These are phyloP conservation scores for Porites lutea DNA, from an alignment of 64 coral and sea anemone genomes.

Conservation along the genomic window DNA sequence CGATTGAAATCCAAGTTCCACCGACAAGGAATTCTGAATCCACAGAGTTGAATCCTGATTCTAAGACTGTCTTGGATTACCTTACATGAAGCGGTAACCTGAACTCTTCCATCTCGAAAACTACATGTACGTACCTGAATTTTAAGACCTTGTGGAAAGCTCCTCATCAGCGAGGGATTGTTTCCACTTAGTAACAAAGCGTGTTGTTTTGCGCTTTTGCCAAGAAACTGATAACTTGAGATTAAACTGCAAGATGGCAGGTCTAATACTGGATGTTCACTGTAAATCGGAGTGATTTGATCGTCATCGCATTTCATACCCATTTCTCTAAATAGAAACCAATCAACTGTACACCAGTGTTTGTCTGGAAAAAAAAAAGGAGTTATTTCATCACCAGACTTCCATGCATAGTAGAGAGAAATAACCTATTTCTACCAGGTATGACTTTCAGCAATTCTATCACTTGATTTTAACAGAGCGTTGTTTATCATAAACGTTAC, in stretches of 20 bases:
- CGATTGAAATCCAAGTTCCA: too few species aligned
- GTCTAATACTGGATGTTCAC: conserved; percentile 20
- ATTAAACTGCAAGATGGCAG: conserved; percentile 29
- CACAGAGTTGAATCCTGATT: too few species aligned
- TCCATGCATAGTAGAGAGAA: too few species aligned
- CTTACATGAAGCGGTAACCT: too few species aligned
- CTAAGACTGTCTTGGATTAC: too few species aligned
- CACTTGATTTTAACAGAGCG: too few species aligned
- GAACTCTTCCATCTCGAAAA: background rate
- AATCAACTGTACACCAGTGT: conserved; percentile 6
- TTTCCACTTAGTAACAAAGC: conserved; percentile 1
- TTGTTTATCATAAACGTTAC: too few species aligned
- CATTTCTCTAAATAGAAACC: background rate
- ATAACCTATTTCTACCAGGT: too few species aligned
- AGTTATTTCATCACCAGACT: background rate
- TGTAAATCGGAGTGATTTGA: conserved; percentile 1
- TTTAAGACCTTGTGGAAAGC: conserved; percentile 5
- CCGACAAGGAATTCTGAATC: too few species aligned
- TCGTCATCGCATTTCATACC: conserved; percentile 4
- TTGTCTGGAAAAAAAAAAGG: background rate
- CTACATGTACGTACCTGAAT: conserved; percentile 13
- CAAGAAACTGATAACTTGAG: conserved; percentile 25
- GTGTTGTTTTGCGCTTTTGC: background rate
- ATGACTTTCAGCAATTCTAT: too few species aligned
- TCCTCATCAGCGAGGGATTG: background rate